Base-by-base conservation (phyloP, 2,888 invertebrate genomes). In the Drosophila suboccidentalis region DNA sequence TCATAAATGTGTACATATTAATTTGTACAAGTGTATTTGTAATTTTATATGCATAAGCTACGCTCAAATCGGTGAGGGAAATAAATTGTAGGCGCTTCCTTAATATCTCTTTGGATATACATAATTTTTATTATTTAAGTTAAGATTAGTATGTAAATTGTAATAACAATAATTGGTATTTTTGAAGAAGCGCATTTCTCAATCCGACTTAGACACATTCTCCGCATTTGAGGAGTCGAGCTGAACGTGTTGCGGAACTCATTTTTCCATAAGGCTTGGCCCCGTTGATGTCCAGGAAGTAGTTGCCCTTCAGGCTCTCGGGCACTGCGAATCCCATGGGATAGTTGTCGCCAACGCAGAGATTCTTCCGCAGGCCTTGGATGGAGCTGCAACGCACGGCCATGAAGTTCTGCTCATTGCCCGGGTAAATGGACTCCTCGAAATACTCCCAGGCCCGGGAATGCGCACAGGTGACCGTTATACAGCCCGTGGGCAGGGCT, bases 401-500 rank as follows among this genome's bases (percentile, higher is more conserved):
- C 80, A 91, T 43, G 70, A 92, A 93, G 67, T 91, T 92, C 0
- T 64, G 54, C 69, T 93, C 93, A 67, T 92, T 92, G n/a, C 92
- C 92, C 0, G 92, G 92, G 78, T 89, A 91, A 5, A 92, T 73
- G 0, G 91, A 81, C 74, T 93, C 92, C 2, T 84, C 90, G 58
- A 80, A 93, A 55, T 91, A 92, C 39, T 89, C 60, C 92, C 91
- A 92, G 15, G 92, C 71, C 1, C 92, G 87, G 0, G 75, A 76
- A 70, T 93, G 93, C 3, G 92, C 91, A 73, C 92, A 93, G 0
- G 68, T 38, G 1, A 91, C 84, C 3, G 87, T 55, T 0, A 87
- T 1, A 44, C 93, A 93, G 17, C 92, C 92, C 0, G 74, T 59
- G 13, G 91, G 90, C 67, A 93, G 38, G 0, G 92, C 90, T 22